Evolutionary conservation across 2,888 invertebrate species (phyloP).

Genomic region (Antitype chi): DNA sequence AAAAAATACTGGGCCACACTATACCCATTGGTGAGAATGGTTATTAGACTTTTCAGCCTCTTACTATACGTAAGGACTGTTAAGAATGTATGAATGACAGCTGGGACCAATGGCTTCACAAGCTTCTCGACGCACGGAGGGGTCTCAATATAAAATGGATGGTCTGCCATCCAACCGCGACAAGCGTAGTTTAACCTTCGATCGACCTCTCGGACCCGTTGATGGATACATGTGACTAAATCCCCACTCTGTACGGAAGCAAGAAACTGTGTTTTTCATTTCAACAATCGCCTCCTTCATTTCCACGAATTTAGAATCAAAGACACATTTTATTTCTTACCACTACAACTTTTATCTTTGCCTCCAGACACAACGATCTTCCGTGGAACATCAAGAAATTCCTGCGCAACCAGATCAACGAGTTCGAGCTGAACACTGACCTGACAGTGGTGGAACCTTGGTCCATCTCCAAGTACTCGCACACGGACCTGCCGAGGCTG

Average conservation of each 20-base stretch:
- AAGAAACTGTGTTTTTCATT: not conserved
- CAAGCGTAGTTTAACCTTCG: no score
- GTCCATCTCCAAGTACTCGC: slow-evolving; percentile 92
- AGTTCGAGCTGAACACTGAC: slow-evolving; percentile 91
- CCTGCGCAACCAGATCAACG: slow-evolving; percentile 92
- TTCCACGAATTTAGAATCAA: not conserved
- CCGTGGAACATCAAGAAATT: slow-evolving; percentile 94
- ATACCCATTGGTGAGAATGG: not conserved
- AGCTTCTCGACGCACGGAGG: no score
- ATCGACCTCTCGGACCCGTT: not conserved
- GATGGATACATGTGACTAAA: not conserved
- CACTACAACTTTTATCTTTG: slow-evolving; percentile 27
- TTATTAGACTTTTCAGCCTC: not conserved
- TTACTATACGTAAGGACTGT: no score
- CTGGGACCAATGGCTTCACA: no score
- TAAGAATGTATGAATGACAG: no score
- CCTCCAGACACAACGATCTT: slow-evolving; percentile 90
- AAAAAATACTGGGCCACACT: not conserved
- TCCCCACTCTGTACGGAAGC: not conserved
- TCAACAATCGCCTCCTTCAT: not conserved
- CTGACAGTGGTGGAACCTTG: slow-evolving; percentile 91
- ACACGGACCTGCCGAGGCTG: slow-evolving; percentile 92
- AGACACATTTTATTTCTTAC: no score
- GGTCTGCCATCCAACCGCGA: no score
- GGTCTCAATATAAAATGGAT: no score